Evolutionary conservation across 2,113 vertebrate species (phyloP).

Genomic region (Atherinomorus stipes): DNA sequence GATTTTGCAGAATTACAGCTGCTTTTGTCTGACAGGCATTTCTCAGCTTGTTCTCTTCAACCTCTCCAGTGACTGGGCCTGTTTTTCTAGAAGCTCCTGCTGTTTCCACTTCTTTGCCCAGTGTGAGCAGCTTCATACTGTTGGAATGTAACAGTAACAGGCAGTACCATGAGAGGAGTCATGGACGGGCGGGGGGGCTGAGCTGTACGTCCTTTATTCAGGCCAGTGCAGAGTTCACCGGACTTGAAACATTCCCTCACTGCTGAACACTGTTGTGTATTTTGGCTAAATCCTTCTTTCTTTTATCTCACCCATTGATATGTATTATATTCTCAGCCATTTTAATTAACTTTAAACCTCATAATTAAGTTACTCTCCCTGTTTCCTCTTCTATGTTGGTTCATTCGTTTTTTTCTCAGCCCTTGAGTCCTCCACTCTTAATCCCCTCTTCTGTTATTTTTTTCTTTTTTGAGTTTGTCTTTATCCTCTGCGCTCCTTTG

Average conservation of each 20-base stretch:
- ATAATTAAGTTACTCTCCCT: not conserved
- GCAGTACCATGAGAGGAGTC: constrained; percentile 73
- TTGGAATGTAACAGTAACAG: constrained; percentile 80
- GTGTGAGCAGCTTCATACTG: constrained; percentile 67
- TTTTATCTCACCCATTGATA: constrained; percentile 1
- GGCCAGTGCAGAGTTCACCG: constrained; percentile 45
- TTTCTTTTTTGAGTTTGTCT: not conserved
- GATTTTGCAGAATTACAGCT: constrained; percentile 32
- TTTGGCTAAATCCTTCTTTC: constrained; percentile 2
- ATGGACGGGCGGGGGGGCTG: constrained; percentile 11
- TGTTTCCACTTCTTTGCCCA: constrained; percentile 54
- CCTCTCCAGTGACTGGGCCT: constrained; percentile 13
- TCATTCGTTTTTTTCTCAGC: not conserved
- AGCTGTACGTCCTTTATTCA: constrained; percentile 46
- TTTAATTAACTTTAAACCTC: constrained; percentile 2
- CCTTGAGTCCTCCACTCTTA: not conserved
- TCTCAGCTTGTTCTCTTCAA: constrained; percentile 23
- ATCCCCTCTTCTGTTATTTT: not conserved
- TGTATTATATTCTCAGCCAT: constrained; percentile 3
- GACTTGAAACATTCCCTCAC: constrained; percentile 49
- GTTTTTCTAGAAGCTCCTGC: constrained; percentile 41
- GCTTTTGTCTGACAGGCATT: constrained; percentile 32
- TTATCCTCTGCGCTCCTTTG: not conserved
- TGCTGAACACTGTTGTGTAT: constrained; percentile 9
- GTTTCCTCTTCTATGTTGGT: not conserved